Evolutionary conservation across 2,113 vertebrate genomes (phyloP).

Genomic region (Poicephalus gulielmi): DNA sequence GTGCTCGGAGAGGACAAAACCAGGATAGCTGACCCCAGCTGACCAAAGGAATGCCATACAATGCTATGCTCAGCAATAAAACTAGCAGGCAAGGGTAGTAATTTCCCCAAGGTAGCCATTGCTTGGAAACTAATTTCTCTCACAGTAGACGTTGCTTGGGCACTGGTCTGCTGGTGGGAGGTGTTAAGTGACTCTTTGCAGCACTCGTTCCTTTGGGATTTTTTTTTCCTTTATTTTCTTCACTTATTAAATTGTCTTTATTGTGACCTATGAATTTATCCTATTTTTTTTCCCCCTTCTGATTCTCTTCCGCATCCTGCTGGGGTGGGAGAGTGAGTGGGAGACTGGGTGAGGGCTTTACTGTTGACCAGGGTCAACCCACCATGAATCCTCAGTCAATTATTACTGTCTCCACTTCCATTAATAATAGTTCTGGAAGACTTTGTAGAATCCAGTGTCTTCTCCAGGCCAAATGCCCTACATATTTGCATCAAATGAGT

Average conservation of each 20-base stretch:
- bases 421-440: background rate
- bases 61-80: background rate
- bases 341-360: background rate
- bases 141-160: background rate
- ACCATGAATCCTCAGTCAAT: background rate
- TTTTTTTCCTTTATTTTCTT: background rate
- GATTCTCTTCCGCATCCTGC: background rate
- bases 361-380: background rate
- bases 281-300: background rate
- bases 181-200: background rate
- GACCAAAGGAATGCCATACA: background rate
- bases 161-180: background rate
- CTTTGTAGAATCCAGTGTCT: background rate
- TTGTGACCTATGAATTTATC: background rate
- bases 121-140: background rate
- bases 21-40: background rate
- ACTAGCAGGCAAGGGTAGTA: accelerated
- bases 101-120: background rate
- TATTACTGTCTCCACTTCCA: background rate
- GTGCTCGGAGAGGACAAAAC: background rate
- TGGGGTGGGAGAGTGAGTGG: background rate
- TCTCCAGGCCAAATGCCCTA: background rate
- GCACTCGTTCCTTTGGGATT: background rate
- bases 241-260: background rate
- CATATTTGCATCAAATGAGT: background rate